Evolutionary conservation across 2,797 vertebrate genomes (phyloP).

Genomic region (Rallus crepitans): DNA sequence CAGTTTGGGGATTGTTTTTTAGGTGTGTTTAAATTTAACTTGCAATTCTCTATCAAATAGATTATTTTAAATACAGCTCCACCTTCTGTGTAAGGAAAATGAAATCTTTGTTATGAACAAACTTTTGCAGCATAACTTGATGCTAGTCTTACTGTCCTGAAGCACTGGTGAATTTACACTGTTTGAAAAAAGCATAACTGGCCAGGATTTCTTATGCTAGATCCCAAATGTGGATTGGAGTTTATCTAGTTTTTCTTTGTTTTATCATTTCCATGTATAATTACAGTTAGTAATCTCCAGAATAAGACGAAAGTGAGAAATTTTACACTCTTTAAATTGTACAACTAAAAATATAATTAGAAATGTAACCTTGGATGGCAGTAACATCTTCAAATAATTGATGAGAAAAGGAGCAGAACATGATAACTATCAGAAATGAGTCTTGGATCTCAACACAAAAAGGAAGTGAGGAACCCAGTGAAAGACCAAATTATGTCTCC

Average conservation of each 20-base stretch:
- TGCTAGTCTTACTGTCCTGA: background rate
- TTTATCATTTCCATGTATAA: constrained; percentile 49
- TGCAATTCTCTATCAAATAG: background rate
- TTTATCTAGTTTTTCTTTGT: constrained; percentile 27
- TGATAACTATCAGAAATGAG: constrained; percentile 40
- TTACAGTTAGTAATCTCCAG: constrained; percentile 42
- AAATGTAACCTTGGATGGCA: constrained; percentile 44
- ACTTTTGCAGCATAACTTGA: background rate
- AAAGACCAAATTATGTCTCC: constrained; percentile 20
- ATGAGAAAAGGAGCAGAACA: constrained; percentile 54
- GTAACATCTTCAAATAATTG: constrained; percentile 51
- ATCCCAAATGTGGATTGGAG: background rate
- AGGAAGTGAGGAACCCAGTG: constrained; percentile 22
- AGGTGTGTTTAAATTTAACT: background rate
- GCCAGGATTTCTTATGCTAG: background rate
- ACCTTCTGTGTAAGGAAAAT: background rate
- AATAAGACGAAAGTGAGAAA: constrained; percentile 54
- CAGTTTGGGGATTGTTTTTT: background rate
- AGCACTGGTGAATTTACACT: background rate
- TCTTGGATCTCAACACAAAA: constrained; percentile 24
- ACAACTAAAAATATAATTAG: constrained; percentile 62
- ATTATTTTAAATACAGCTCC: background rate
- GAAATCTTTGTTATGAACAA: background rate
- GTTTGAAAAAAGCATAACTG: constrained; percentile 5
- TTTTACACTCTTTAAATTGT: constrained; percentile 48